phyloP scores from a whole-genome alignment of 2,113 vertebrate species.

The Xenopus laevis region DNA sequence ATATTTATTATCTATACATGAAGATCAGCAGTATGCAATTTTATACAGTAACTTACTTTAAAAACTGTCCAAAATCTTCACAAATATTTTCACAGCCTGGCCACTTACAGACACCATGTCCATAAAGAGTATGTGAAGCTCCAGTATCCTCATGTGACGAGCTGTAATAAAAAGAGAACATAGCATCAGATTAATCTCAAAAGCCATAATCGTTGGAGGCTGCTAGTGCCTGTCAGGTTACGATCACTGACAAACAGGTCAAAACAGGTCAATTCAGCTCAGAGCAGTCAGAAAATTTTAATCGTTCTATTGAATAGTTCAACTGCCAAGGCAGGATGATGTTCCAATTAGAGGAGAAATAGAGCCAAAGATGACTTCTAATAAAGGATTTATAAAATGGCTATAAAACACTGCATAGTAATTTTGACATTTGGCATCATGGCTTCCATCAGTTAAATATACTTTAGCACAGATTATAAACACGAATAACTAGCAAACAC shows the following conservation, averaged over 20 bases:
- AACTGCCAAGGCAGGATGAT: conserved; percentile 79
- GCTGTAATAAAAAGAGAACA: conserved; percentile 70
- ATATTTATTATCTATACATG: not conserved
- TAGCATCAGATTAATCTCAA: conserved; percentile 69
- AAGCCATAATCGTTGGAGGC: conserved; percentile 72
- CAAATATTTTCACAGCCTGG: conserved; percentile 98
- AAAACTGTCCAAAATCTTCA: conserved; percentile 98
- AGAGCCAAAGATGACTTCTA: conserved; percentile 75
- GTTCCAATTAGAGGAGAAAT: conserved; percentile 80
- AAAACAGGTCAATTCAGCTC: conserved; percentile 77
- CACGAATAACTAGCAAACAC: too few species aligned
- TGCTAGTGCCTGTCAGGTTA: conserved; percentile 77
- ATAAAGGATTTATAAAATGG: conserved; percentile 70
- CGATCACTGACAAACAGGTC: conserved; percentile 76
- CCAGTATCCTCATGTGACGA: conserved; percentile 93
- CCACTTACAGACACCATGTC: conserved; percentile 98
- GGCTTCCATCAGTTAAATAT: too few species aligned
- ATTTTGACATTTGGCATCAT: conserved; percentile 65
- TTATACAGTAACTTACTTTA: conserved; percentile 82
- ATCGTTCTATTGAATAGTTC: conserved; percentile 77
- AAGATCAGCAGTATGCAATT: not conserved
- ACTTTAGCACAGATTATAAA: too few species aligned
- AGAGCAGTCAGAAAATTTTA: conserved; percentile 79
- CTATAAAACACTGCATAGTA: conserved; percentile 68
- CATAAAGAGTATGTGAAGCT: conserved; percentile 93